A percentile compares a stretch with the other conserved stretches of the same genome.
Evolutionary conservation across 2,113 vertebrate genomes (phyloP).

Genomic region (Paradoxurus hermaphroditus): DNA sequence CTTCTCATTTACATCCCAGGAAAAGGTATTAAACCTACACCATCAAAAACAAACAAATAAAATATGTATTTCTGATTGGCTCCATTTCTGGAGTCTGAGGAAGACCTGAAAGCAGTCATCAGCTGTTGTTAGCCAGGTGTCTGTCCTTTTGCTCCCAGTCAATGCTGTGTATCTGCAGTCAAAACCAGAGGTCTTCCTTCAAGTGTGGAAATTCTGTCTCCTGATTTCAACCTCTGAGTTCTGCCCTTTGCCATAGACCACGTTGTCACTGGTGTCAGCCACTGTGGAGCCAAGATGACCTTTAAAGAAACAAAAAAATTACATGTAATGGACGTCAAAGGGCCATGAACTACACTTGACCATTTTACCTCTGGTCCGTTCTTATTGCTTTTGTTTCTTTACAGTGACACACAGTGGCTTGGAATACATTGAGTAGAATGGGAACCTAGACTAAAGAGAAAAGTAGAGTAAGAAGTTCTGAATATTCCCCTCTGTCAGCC

Average conservation of each 20-base stretch:
- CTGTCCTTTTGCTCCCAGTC: not conserved
- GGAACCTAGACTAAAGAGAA: not conserved
- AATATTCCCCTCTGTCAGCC: not conserved
- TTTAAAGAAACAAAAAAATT: not conserved
- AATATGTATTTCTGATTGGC: not conserved
- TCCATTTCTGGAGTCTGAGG: not conserved
- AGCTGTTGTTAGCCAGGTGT: not conserved
- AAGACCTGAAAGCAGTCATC: not conserved
- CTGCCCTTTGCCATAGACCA: not conserved
- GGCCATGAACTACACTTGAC: not conserved
- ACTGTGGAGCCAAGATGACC: not conserved
- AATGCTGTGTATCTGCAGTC: not conserved
- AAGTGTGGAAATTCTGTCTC: not conserved
- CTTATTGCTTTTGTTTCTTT: constrained; percentile 11
- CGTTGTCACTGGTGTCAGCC: not conserved
- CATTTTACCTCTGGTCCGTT: not conserved
- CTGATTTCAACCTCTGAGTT: not conserved
- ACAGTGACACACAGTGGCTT: not conserved
- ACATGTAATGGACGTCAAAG: not conserved
- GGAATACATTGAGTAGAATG: not conserved
- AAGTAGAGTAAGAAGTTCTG: not conserved
- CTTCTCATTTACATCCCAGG: not conserved
- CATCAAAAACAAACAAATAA: not conserved
- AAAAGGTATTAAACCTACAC: not conserved
- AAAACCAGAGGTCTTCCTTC: not conserved